Percentiles rank a stretch among this genome's conserved stretches.
Evolutionary conservation across 2,888 invertebrate genomes (phyloP).

Genomic region (Anoncus sp.): DNA sequence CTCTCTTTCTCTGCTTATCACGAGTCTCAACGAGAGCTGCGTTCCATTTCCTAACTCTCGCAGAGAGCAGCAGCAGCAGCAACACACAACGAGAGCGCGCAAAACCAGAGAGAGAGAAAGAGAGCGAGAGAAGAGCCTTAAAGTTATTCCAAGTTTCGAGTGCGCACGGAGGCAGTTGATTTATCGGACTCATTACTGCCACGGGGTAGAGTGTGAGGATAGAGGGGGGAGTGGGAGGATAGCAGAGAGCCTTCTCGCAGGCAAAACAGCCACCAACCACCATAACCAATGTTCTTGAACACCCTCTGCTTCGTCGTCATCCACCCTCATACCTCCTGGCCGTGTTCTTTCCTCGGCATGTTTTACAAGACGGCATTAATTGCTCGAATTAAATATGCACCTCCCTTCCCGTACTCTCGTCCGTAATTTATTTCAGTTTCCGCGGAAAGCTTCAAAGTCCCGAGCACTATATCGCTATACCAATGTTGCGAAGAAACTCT

Average conservation of each 20-base stretch:
- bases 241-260: conserved; percentile 60
- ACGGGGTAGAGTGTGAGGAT: conserved; percentile 58
- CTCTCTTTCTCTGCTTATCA: conserved; percentile 14
- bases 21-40: conserved; percentile 33
- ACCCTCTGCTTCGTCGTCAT: conserved; percentile 54
- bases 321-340: conserved; percentile 39
- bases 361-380: conserved; percentile 84
- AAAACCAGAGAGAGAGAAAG: conserved; percentile 26
- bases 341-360: conserved; percentile 73
- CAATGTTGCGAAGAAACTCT: conserved; percentile 67
- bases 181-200: conserved; percentile 83
- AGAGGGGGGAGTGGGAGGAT: conserved; percentile 76
- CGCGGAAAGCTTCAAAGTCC: conserved; percentile 80
- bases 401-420: conserved; percentile 72
- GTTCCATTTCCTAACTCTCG: conserved; percentile 38
- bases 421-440: conserved; percentile 82
- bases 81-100: conserved; percentile 46
- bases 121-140: conserved; percentile 67
- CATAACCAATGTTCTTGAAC: conserved; percentile 60
- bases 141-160: conserved; percentile 82
- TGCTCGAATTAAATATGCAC: conserved; percentile 83
- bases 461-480: conserved; percentile 70
- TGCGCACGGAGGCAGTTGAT: conserved; percentile 81
- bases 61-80: conserved; percentile 28
- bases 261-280: conserved; percentile 76